A percentile compares a stretch with the other conserved stretches of the same genome.
phyloP scores from a whole-genome alignment of 2,888 invertebrate genomes.

The Dasysyrphus tricinctus region DNA sequence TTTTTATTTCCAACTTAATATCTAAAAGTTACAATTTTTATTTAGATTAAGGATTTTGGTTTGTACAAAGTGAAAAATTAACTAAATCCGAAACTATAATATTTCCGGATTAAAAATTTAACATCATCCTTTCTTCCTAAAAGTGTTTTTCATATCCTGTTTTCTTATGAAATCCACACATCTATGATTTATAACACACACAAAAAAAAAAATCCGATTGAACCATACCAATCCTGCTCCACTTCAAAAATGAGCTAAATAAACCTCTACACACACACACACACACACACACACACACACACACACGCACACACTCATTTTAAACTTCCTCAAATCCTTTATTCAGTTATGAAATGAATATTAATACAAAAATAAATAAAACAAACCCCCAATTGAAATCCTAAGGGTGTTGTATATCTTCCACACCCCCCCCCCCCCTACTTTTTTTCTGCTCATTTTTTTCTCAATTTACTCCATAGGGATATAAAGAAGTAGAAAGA shows the following conservation, averaged over 20 bases:
- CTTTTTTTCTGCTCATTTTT: not conserved
- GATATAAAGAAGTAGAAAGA: constrained; percentile 4
- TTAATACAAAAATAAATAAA: constrained; percentile 44
- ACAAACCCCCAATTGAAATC: constrained; percentile 34
- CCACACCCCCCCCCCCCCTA: not conserved
- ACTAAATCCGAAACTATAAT: too few relatives aligned
- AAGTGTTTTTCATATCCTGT: too few relatives aligned
- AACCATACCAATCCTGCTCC: too few relatives aligned
- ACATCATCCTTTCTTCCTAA: too few relatives aligned
- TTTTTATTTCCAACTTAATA: too few relatives aligned
- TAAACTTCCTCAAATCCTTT: constrained; percentile 12
- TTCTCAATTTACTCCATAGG: constrained; percentile 14
- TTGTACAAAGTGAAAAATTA: too few relatives aligned
- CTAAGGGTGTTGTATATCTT: constrained; percentile 21
- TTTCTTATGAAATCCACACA: too few relatives aligned
- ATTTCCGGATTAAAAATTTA: too few relatives aligned
- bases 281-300: not conserved
- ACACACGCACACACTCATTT: not conserved
- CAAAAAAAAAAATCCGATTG: too few relatives aligned
- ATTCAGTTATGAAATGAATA: constrained; percentile 44
- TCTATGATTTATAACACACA: too few relatives aligned
- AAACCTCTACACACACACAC: not conserved
- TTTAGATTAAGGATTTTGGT: too few relatives aligned
- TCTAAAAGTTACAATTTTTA: too few relatives aligned
- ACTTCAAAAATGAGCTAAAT: not conserved